These are phyloP conservation scores for Drosophila subpulchrella DNA, from an alignment of 1,140 invertebrate species.

Conservation along the genomic window DNA sequence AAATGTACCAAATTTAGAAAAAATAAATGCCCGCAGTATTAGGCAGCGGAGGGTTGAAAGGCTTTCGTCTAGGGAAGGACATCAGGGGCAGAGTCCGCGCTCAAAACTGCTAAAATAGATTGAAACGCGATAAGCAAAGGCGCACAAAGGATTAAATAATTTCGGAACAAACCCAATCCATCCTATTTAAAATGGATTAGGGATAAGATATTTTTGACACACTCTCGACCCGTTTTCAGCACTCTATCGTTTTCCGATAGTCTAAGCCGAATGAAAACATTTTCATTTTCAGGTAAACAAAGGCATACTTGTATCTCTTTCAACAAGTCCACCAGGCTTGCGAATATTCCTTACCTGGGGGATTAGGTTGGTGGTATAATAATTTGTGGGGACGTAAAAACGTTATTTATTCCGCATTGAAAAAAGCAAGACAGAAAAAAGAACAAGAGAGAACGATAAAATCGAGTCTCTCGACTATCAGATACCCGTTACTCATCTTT, in stretches of 20 bases:
- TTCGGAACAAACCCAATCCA: constrained; percentile 39
- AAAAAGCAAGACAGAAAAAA: too few species aligned
- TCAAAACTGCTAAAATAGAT: constrained; percentile 30
- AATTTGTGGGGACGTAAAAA: neutral
- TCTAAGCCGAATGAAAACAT: constrained; percentile 35
- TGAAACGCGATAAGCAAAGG: constrained; percentile 15
- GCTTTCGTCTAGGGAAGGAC: neutral
- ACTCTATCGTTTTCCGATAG: constrained; percentile 8
- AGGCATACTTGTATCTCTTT: constrained; percentile 16
- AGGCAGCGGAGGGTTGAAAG: too few species aligned
- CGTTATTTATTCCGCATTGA: too few species aligned
- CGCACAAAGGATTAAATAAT: constrained; percentile 51
- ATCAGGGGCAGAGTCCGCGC: neutral
- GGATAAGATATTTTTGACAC: constrained; percentile 28
- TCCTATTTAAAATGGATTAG: constrained; percentile 57
- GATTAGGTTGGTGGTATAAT: constrained; percentile 4
- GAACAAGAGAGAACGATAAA: too few species aligned
- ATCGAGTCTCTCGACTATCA: too few species aligned
- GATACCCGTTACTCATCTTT: too few species aligned
- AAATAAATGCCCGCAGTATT: too few species aligned
- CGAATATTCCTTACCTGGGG: constrained; percentile 12
- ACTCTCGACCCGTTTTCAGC: constrained; percentile 1
- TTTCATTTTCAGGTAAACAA: constrained; percentile 56
- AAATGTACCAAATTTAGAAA: too few species aligned
- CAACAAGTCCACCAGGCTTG: constrained; percentile 29